These are phyloP conservation scores for Buceros bicornis DNA, from an alignment of 2,797 vertebrate species.

Conservation along the genomic window DNA sequence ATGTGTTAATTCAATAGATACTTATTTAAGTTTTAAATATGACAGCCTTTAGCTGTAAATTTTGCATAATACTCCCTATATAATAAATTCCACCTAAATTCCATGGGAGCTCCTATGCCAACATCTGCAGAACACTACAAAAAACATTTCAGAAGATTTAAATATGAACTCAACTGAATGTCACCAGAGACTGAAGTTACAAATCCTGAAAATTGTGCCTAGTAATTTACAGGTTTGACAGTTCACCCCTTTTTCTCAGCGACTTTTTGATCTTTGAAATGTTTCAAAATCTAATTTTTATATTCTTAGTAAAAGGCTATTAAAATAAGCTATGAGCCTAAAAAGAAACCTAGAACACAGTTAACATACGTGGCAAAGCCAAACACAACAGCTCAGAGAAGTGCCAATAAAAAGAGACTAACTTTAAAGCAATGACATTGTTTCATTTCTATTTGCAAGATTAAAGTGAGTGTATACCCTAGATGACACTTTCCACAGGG, in stretches of 20 bases:
- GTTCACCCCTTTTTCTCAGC: background rate
- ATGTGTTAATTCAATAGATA: background rate
- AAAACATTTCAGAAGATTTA: background rate
- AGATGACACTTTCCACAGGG: background rate
- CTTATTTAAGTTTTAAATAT: background rate
- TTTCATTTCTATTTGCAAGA: background rate
- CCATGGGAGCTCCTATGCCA: background rate
- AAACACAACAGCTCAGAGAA: background rate
- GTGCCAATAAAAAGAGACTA: background rate
- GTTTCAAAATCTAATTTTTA: background rate
- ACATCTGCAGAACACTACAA: background rate
- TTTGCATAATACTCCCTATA: constrained; percentile 9
- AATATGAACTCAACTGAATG: background rate
- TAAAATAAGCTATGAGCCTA: background rate
- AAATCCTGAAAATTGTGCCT: background rate
- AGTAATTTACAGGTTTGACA: background rate
- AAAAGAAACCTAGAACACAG: background rate
- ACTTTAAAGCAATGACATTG: background rate
- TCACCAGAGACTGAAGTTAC: background rate
- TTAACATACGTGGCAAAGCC: background rate
- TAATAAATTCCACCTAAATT: background rate
- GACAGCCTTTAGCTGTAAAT: background rate
- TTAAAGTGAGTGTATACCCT: background rate
- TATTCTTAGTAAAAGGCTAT: background rate
- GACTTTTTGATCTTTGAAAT: background rate